Evolutionary conservation across 2,888 invertebrate genomes (phyloP), one percentile per base, ranked within the genome.

Genomic region (Congeria kusceri): DNA sequence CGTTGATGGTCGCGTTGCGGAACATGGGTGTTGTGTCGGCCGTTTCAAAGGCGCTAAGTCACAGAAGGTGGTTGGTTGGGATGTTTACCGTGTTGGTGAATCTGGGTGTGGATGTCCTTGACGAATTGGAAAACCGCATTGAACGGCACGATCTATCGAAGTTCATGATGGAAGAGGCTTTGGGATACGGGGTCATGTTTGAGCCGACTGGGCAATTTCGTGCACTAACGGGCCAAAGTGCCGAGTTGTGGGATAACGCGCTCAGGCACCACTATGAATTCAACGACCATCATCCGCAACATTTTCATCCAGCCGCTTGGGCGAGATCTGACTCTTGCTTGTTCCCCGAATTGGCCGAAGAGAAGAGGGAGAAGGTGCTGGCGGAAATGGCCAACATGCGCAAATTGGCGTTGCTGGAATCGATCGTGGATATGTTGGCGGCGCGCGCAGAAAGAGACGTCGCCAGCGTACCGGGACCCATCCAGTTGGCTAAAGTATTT

Each of bases 161-260:
- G 27, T 73, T 49, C 28, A 61, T 58, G 18, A 61, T 44, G 15
- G 39, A 65, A 3, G 73, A 66, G 28, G 61, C 66, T 13, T 61
- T 73, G 23, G 73, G 73, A 11, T 73, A 73, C 39, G 61, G 59
- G 3, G 49, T 66, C n/a, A 73, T 73, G 73, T 73, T 73, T 39
- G 61, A 61, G 20, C 53, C 49, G 11, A 49, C 61, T n/a, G 18
- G 28, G 18, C 32, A 18, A 5, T 61, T 53, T 13, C 58, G 53
- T 46, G 13, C 13, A 27, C 53, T 73, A 23, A 29, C 28, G 0
- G 44, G 13, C 3, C 27, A 27, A 39, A 13, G n/a, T 3, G 73
- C 65, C 29, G 20, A 15, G 18, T 65, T 66, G 53, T 73, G 73
- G 73, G 58, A 65, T n/a, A 27, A n/a, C 2, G 49, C 73, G 13